Percentiles rank a stretch among this genome's conserved stretches.
phyloP scores from a whole-genome alignment of 2,113 vertebrate genomes.

The Saguinus imperator region DNA sequence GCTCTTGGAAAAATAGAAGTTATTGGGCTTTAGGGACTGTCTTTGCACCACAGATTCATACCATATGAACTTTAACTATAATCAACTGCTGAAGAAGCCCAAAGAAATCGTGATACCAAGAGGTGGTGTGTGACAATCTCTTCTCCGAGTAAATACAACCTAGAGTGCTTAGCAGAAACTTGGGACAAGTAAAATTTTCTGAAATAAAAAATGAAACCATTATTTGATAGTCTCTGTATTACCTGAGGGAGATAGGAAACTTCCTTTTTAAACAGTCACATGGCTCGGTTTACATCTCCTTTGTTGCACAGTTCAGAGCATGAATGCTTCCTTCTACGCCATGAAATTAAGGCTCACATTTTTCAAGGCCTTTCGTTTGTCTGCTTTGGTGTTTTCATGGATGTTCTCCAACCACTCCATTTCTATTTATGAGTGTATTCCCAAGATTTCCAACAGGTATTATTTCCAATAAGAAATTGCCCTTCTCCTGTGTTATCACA shows the following conservation, averaged over 20 bases:
- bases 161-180: constrained; percentile 36
- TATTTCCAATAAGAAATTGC: background rate
- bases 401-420: constrained; percentile 20
- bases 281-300: constrained; percentile 16
- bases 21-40: constrained; percentile 62
- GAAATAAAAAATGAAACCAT: constrained; percentile 32
- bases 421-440: constrained; percentile 11
- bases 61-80: constrained; percentile 52
- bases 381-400: background rate
- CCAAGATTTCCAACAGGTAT: constrained; percentile 21
- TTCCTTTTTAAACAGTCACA: background rate
- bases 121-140: constrained; percentile 25
- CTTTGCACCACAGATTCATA: constrained; percentile 60
- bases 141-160: constrained; percentile 52
- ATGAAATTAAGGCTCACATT: constrained; percentile 14
- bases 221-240: background rate
- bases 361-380: constrained; percentile 10
- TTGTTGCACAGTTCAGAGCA: constrained; percentile 27
- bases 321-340: background rate
- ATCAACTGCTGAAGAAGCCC: constrained; percentile 35
- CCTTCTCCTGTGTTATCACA: background rate
- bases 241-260: background rate
- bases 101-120: constrained; percentile 54
- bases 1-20: constrained; percentile 64
- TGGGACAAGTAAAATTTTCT: constrained; percentile 30